Conservation (phyloP, 92 coral and sea anemone genomes). For the Paramuricea clavata region DNA sequence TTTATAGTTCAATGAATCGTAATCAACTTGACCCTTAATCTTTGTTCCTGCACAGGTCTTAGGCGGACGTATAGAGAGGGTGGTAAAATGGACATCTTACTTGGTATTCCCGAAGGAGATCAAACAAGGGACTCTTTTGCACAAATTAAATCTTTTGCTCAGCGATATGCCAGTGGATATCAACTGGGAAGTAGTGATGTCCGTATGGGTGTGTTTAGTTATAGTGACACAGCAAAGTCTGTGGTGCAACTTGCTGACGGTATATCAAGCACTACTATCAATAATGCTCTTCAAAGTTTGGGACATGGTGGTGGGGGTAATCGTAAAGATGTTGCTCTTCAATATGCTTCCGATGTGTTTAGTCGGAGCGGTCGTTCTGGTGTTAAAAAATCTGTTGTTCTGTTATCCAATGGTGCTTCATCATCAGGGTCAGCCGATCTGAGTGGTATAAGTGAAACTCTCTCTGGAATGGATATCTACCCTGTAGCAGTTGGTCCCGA, state of each 20-base stretch:
- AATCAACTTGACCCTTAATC: not conserved
- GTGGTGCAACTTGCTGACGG: not conserved
- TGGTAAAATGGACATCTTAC: constrained; percentile 1
- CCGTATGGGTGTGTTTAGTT: constrained; percentile 31
- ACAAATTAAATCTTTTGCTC: constrained; percentile 23
- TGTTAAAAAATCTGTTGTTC: not conserved
- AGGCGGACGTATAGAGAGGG: not conserved
- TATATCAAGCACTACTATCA: not conserved
- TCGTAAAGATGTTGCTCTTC: constrained; percentile 28
- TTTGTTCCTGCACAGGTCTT: not conserved
- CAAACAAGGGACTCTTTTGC: not conserved
- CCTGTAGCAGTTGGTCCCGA: constrained; percentile 24
- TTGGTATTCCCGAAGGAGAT: constrained; percentile 36
- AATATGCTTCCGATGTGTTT: constrained; percentile 9
- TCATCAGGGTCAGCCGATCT: constrained; percentile 29
- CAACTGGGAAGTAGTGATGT: not conserved
- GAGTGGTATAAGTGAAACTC: not conserved
- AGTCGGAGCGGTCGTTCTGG: not conserved
- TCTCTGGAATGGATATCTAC: not conserved
- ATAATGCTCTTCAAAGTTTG: not conserved
- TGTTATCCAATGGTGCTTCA: constrained; percentile 1
- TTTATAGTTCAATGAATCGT: no score
- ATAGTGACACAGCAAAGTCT: constrained; percentile 2
- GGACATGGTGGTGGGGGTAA: constrained; percentile 8
- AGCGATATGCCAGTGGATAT: not conserved